A percentile compares a stretch with the other conserved stretches of the same genome.
phyloP scores from a whole-genome alignment of 2,113 vertebrate species.

The Microtus ochrogaster region DNA sequence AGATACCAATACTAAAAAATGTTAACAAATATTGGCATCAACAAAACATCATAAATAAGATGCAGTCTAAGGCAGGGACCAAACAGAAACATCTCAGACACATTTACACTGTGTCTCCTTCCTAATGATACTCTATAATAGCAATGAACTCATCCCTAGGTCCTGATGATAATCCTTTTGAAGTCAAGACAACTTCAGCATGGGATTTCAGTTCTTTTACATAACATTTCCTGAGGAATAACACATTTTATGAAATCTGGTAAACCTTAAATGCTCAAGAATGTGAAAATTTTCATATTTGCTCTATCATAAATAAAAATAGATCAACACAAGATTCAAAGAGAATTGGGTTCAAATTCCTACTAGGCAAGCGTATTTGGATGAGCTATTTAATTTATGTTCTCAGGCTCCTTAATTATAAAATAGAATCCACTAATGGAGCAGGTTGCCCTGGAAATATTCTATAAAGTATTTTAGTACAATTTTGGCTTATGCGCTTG shows the following conservation, averaged over 20 bases:
- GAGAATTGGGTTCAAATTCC: background rate
- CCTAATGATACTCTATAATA: background rate
- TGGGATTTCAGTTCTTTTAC: background rate
- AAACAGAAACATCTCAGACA: background rate
- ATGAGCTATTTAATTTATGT: background rate
- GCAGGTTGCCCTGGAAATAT: background rate
- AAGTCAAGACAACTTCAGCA: background rate
- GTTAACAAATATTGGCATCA: background rate
- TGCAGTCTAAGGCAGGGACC: background rate
- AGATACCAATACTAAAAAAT: background rate
- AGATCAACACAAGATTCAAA: background rate
- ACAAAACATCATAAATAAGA: background rate
- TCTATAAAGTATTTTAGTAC: conserved; percentile 16
- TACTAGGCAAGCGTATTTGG: background rate
- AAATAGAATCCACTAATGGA: background rate
- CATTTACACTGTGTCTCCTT: background rate
- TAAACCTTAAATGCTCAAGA: background rate
- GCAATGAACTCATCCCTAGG: background rate
- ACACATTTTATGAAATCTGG: background rate
- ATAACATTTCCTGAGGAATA: background rate
- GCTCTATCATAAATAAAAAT: background rate
- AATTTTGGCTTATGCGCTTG: background rate
- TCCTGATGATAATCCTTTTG: background rate
- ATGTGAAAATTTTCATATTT: background rate
- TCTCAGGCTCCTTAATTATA: conserved; percentile 4